A percentile compares a stretch with the other conserved stretches of the same genome.
These are phyloP conservation scores for Notodonta dromedarius DNA, from an alignment of 2,888 invertebrate genomes.

Conservation along the genomic window DNA sequence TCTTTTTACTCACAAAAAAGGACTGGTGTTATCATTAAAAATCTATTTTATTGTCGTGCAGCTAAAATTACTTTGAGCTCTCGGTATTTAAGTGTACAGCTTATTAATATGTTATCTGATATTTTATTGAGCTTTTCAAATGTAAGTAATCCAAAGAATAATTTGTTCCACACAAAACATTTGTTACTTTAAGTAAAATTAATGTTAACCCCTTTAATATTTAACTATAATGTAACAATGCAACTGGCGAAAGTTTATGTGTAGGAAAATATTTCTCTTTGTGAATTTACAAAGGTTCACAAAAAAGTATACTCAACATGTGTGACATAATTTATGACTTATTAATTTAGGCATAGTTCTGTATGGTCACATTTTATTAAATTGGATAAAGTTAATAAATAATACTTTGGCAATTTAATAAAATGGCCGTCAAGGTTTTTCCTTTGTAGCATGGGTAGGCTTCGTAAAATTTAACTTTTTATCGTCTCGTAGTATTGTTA, in stretches of 20 bases:
- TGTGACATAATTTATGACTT: conserved; percentile 38
- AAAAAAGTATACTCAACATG: conserved; percentile 41
- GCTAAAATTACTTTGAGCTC: not conserved
- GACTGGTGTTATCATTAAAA: no score
- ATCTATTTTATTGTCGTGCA: not conserved
- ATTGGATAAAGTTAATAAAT: conserved; percentile 16
- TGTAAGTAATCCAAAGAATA: conserved; percentile 41
- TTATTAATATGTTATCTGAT: not conserved
- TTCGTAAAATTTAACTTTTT: conserved; percentile 20
- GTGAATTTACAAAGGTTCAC: conserved; percentile 20
- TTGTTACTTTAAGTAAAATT: conserved; percentile 18
- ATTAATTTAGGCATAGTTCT: conserved; percentile 17
- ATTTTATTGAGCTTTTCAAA: conserved; percentile 16
- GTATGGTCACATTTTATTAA: conserved; percentile 20
- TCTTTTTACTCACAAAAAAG: conserved; percentile 4
- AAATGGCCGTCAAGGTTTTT: conserved; percentile 17
- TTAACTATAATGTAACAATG: conserved; percentile 24
- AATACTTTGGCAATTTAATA: conserved; percentile 19
- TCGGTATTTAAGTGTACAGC: not conserved
- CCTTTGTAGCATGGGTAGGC: conserved; percentile 24
- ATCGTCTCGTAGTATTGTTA: conserved; percentile 24
- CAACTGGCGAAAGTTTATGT: conserved; percentile 15
- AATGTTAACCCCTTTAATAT: conserved; percentile 28
- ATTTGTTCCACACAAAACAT: conserved; percentile 24
- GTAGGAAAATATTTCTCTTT: conserved; percentile 14